A percentile compares a stretch with the other conserved stretches of the same genome.
Conservation (phyloP, 30 jellyfish, hydroid and myxozoan species). For the Aurelia aurita region DNA sequence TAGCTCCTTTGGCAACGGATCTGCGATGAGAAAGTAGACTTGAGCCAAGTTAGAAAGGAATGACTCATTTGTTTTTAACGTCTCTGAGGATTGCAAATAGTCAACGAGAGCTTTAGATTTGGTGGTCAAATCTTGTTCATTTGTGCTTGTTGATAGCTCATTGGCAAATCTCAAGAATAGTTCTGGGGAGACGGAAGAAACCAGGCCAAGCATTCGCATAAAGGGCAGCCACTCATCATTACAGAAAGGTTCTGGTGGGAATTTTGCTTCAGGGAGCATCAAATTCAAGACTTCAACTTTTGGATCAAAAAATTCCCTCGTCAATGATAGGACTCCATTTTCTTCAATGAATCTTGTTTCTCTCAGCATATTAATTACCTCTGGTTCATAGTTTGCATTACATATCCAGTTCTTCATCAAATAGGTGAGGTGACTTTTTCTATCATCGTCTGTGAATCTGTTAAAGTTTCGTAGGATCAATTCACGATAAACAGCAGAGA, state of each 20-base stretch:
- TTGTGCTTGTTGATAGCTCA: background rate
- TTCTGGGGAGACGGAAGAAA: conserved; percentile 10
- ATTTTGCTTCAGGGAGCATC: conserved; percentile 35
- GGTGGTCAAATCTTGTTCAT: background rate
- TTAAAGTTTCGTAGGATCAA: conserved; percentile 22
- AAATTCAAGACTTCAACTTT: conserved; percentile 23
- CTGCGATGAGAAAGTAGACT: conserved; percentile 44
- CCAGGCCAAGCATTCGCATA: conserved; percentile 53
- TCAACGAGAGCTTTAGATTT: conserved; percentile 43
- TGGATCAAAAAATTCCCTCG: conserved; percentile 67
- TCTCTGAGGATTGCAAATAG: background rate
- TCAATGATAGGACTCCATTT: conserved; percentile 14
- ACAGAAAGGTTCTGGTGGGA: conserved; percentile 58
- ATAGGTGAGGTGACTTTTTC: conserved; percentile 30
- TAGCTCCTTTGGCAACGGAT: background rate
- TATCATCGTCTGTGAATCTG: conserved; percentile 13
- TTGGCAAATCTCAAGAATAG: conserved; percentile 59
- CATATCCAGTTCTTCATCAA: conserved; percentile 13
- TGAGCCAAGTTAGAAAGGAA: background rate
- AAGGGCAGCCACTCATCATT: conserved; percentile 53
- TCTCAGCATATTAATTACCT: background rate
- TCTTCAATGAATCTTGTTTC: conserved; percentile 39
- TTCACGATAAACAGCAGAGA: conserved; percentile 7
- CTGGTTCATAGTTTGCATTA: background rate
- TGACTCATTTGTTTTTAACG: background rate